Base-by-base conservation (phyloP, 2,888 invertebrate genomes). In the Neuroscelio doddi region DNA sequence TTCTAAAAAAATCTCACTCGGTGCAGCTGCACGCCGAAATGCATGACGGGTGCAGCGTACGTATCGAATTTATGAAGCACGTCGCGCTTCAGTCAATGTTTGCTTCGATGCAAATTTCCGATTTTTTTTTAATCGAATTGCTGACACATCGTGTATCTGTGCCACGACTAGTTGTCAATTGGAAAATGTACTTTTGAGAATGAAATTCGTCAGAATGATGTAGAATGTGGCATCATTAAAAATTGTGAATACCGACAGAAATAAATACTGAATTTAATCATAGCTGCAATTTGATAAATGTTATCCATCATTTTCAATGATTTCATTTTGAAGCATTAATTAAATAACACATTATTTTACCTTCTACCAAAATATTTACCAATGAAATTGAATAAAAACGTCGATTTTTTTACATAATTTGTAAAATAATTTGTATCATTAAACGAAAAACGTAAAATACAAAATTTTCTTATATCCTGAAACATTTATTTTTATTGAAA, bases 31-130 rank as follows among this genome's bases (percentile, higher is more conserved):
- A 61, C 52, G 56, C 56, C 62, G 44, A 67, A 64, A 49, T 41
- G 51, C 63, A 62, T 64, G 55, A 64, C 59, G 61, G 46, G 45
- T 46, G 41, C 38, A 41, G 26, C 47, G 44, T 63, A 49, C 44
- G 67, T 64, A 69, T 69, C 57, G 62, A 62, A 69, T 69, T 69
- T 69, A 44, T 57, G 52, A 57, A 59, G 50, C 63, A 56, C 59
- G 56, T 57, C 59, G 68, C 56, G 59, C 49, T 65, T 65, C 65
- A 56, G 63, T 59, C 63, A 63, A 62, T 64, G 62, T 64, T 61
- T 62, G 58, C 58, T 62, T 55, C 57, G 47, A 53, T 58, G 51
- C 21, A 53, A 59, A 63, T 59, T 62, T 51, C 16, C 47, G 44
- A 55, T 42, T 50, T 41, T 55, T 59, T 64, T 57, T 53, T 42